Evolutionary conservation across 2,888 invertebrate species (phyloP).

Genomic region (Caenorhabditis japonica): DNA sequence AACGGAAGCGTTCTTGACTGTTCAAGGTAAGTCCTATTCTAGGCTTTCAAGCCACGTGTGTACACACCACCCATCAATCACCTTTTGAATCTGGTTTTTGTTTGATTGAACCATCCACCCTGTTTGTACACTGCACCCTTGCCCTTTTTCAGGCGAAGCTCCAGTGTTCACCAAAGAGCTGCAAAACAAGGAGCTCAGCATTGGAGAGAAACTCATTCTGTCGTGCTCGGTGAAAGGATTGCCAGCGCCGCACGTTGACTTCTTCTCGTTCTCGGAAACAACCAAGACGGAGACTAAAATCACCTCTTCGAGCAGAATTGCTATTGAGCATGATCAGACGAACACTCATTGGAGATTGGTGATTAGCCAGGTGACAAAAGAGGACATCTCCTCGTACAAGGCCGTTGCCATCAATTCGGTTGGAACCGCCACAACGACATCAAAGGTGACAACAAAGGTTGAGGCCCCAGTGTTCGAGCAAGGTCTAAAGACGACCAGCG

Average conservation of each 20-base stretch:
- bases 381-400: slow-evolving; percentile 62
- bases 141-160: slow-evolving; percentile 67
- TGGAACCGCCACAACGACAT: slow-evolving; percentile 72
- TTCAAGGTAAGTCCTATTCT: slow-evolving; percentile 65
- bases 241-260: slow-evolving; percentile 75
- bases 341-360: slow-evolving; percentile 76
- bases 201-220: slow-evolving; percentile 74
- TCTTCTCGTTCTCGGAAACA: slow-evolving; percentile 66
- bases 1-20: slow-evolving; percentile 68
- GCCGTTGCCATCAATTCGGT: slow-evolving; percentile 86
- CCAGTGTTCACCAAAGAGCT: slow-evolving; percentile 74
- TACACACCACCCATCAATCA: slow-evolving; percentile 19
- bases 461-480: slow-evolving; percentile 82
- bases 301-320: slow-evolving; percentile 55
- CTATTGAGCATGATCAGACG: slow-evolving; percentile 73
- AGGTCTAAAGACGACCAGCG: slow-evolving; percentile 81
- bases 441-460: slow-evolving; percentile 63
- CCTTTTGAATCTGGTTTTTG: not conserved
- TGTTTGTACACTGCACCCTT: slow-evolving; percentile 18
- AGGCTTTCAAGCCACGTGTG: slow-evolving; percentile 10
- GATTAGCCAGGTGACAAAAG: slow-evolving; percentile 77
- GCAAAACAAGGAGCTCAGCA: slow-evolving; percentile 64
- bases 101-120: slow-evolving; percentile 1
- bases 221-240: slow-evolving; percentile 75
- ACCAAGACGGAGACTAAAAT: slow-evolving; percentile 64